Evolutionary conservation across 1,140 invertebrate genomes (phyloP), one percentile per base, ranked within the genome.

Genomic region (Drosophila sp.): DNA sequence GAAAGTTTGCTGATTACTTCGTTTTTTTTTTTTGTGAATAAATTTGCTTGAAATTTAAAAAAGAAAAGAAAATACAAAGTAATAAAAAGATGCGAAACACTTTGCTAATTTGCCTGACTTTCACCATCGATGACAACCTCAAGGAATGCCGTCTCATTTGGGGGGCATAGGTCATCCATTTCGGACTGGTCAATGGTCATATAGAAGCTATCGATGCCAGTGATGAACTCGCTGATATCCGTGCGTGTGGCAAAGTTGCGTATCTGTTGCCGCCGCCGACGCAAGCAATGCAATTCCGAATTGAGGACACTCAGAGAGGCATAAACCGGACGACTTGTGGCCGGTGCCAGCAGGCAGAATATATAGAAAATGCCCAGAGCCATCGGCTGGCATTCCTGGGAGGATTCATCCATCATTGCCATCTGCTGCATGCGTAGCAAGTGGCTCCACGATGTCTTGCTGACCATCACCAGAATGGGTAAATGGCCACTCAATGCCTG

Each of bases 1-100:
- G 50, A 80, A 80, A 80, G 65, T 80, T 74, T 74, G 47, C 72
- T 76, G 58, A 80, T 76, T 79, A 79, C 61, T 75, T 79, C 27
- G 8, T 25, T 32, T 17, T 23, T 27, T 27, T 8, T 47, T 58
- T 50, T 44, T 72, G 72, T 80, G 77, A 81, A 84, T 84, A 74
- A 70, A 71, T 84, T 74, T 71, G 50, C 54, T 67, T 76, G 72
- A 66, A 76, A 79, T 72, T 76, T 76, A 72, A 76, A 83, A 64
- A 55, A 66, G 69, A 75, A 23, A 11, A 47, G 8, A 30, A 27
- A 25, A 23, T 30, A 30, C 7, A 41, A 54, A 68, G 6, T 32
- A 41, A 38, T 25, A 55, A 44, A 17, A 23, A 23, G 17, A 44
- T 17, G 25, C 1, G 25, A 29, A 54, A 4, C 5, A 27, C 6